Evolutionary conservation across 2,113 vertebrate genomes (phyloP).

Genomic region (Phoenicopterus ruber): DNA sequence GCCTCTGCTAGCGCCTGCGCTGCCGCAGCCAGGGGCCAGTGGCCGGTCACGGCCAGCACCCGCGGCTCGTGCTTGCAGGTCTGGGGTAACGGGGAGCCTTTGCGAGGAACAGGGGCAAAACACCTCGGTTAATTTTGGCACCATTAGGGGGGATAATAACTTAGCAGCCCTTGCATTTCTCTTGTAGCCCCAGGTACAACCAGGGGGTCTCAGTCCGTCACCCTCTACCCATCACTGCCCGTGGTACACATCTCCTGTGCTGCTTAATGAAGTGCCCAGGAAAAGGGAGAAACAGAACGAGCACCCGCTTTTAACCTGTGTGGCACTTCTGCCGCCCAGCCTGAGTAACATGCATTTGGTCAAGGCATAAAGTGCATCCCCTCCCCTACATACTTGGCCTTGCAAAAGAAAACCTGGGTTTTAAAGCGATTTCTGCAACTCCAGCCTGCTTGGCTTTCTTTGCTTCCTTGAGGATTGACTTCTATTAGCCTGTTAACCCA

Average conservation of each 20-base stretch:
- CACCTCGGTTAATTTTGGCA: background rate
- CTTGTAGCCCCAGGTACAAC: background rate
- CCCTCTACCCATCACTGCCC: background rate
- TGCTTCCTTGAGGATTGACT: background rate
- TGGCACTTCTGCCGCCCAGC: background rate
- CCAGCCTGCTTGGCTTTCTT: background rate
- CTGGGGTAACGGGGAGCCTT: background rate
- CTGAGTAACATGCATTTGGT: background rate
- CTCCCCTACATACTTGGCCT: background rate
- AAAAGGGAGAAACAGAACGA: background rate
- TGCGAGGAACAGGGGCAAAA: background rate
- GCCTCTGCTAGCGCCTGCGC: background rate
- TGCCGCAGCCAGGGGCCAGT: background rate
- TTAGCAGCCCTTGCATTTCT: background rate
- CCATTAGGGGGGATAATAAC: fast-evolving
- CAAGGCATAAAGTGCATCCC: background rate
- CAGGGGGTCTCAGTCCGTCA: background rate
- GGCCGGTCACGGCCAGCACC: background rate
- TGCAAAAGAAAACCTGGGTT: background rate
- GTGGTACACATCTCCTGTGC: background rate
- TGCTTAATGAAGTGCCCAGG: background rate
- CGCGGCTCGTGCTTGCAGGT: background rate
- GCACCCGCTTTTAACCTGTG: background rate
- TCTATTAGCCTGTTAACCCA: background rate
- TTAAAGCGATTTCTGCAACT: background rate